These are phyloP conservation scores for Phrynocephalus vlangalii DNA, from an alignment of 2,797 vertebrate genomes.

Conservation along the genomic window DNA sequence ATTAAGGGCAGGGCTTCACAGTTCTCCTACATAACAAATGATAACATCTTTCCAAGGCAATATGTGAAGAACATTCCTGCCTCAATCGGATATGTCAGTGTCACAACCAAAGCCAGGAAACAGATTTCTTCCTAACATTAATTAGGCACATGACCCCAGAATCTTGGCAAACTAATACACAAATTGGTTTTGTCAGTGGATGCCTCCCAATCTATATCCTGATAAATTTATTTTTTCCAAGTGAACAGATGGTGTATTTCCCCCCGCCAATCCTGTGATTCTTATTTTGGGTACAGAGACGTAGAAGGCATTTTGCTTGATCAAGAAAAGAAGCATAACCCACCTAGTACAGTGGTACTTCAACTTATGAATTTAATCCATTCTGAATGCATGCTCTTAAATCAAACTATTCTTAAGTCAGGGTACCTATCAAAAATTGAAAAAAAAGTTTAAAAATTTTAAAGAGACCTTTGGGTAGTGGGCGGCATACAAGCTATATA, in stretches of 20 bases:
- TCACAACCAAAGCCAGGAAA: slow-evolving; percentile 34
- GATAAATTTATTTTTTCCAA: slow-evolving; percentile 6
- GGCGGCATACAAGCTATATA: too few species aligned
- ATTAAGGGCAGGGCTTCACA: slow-evolving; percentile 23
- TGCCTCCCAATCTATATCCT: slow-evolving; percentile 48
- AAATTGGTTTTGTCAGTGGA: slow-evolving; percentile 40
- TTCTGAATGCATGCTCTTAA: too few species aligned
- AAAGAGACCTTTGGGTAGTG: too few species aligned
- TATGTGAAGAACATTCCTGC: slow-evolving; percentile 39
- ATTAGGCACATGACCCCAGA: slow-evolving; percentile 57
- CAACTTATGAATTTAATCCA: too few species aligned
- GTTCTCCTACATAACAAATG: slow-evolving; percentile 57
- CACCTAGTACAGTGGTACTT: neutral
- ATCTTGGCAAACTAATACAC: slow-evolving; percentile 48
- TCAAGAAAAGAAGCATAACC: neutral
- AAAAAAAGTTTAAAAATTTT: too few species aligned
- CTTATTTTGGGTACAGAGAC: slow-evolving; percentile 23
- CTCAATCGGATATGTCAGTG: slow-evolving; percentile 31
- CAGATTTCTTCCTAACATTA: slow-evolving; percentile 48
- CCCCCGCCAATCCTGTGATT: neutral
- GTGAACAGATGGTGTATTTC: neutral
- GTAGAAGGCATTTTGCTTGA: neutral
- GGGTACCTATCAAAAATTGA: too few species aligned
- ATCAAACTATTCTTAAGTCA: too few species aligned
- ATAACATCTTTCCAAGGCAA: slow-evolving; percentile 22